A percentile compares a stretch with the other conserved stretches of the same genome.
phyloP scores from a whole-genome alignment of 2,113 vertebrate species.

The Lamprologus ornatipinnis region DNA sequence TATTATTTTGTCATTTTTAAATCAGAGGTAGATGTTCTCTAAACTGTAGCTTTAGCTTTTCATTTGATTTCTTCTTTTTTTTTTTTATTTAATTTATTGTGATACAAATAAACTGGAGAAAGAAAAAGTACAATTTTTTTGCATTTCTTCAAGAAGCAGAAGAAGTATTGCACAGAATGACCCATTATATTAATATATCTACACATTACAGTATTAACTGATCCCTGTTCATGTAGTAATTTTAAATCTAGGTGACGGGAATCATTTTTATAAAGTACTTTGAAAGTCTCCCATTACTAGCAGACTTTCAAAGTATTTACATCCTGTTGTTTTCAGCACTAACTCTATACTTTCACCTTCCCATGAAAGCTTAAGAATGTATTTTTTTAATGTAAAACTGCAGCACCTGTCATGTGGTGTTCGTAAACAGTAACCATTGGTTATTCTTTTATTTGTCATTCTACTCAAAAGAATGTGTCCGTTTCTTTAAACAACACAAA shows the following conservation, averaged over 20 bases:
- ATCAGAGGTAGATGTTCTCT: not conserved
- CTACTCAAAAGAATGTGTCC: not conserved
- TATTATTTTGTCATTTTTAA: not conserved
- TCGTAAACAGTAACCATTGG: not conserved
- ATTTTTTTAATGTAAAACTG: not conserved
- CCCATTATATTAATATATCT: not conserved
- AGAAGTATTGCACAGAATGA: not conserved
- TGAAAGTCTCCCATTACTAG: not conserved
- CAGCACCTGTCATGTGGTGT: not conserved
- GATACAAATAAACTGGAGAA: not conserved
- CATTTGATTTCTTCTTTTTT: not conserved
- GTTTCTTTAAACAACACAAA: not conserved
- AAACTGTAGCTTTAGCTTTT: not conserved
- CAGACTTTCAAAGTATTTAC: not conserved
- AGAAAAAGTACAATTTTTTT: accelerated
- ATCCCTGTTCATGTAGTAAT: not conserved
- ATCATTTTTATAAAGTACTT: not conserved
- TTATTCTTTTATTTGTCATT: not conserved
- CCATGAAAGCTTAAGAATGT: not conserved
- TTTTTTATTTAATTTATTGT: not conserved
- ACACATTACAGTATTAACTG: not conserved
- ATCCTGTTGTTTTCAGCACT: not conserved
- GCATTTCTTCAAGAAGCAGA: not conserved
- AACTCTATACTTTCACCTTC: not conserved
- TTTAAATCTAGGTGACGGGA: not conserved